Conservation (phyloP, 1,140 invertebrate genomes). For the Pseudachorutes palmiensis region DNA sequence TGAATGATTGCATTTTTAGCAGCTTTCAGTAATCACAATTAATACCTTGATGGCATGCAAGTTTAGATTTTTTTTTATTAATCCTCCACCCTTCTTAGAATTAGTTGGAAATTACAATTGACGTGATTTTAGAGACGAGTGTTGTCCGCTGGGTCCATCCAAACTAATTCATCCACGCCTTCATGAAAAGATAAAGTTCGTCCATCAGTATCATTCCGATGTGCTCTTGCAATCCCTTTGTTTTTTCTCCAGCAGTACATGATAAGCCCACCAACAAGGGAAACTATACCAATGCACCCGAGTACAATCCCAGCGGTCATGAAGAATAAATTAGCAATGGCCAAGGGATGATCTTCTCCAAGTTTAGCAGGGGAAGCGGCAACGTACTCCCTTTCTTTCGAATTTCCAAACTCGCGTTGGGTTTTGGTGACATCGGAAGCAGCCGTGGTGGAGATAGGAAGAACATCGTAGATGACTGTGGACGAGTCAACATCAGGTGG, state of each 20-base stretch:
- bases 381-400: neutral
- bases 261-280: constrained; percentile 1
- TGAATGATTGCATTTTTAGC: no score
- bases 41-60: no score
- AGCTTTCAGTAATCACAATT: no score
- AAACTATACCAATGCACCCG: constrained; percentile 2
- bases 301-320: constrained; percentile 16
- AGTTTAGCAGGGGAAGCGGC: neutral
- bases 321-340: neutral
- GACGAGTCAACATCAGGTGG: no score
- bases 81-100: no score
- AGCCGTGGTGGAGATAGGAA: no score
- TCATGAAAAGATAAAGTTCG: constrained; percentile 24
- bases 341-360: neutral
- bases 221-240: constrained; percentile 29
- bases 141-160: constrained; percentile 18
- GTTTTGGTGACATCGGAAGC: no score
- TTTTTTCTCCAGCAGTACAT: constrained; percentile 31
- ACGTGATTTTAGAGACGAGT: neutral
- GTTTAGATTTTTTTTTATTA: no score
- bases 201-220: constrained; percentile 25
- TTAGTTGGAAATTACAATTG: no score
- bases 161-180: constrained; percentile 31
- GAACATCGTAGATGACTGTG: no score
- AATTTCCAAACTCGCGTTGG: neutral